phyloP scores from a whole-genome alignment of 2,797 vertebrate species.

The Hypotaenidia philippensis region DNA sequence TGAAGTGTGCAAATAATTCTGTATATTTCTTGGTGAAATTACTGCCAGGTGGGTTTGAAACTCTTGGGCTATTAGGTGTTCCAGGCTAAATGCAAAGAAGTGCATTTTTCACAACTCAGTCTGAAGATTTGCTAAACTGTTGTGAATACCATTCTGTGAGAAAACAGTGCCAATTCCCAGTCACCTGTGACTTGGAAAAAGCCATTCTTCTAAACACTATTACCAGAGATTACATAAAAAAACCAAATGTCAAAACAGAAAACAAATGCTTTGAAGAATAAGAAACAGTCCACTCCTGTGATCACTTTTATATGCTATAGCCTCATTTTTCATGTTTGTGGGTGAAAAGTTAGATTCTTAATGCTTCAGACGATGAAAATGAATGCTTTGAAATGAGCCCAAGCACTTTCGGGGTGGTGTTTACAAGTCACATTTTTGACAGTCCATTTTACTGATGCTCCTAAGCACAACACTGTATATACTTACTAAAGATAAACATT shows the following conservation, averaged over 20 bases:
- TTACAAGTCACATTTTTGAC: background rate
- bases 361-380: background rate
- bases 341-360: background rate
- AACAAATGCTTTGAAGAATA: background rate
- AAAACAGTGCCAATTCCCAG: background rate
- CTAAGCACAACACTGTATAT: background rate
- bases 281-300: background rate
- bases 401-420: background rate
- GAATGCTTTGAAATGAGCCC: background rate
- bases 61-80: background rate
- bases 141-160: background rate
- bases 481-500: background rate
- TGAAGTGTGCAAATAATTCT: background rate
- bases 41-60: background rate
- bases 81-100: background rate
- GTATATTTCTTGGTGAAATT: background rate
- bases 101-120: background rate
- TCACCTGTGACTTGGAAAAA: background rate
- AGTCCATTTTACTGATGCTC: background rate
- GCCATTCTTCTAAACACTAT: background rate
- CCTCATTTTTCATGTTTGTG: background rate
- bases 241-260: background rate
- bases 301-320: background rate
- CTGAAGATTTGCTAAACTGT: background rate
- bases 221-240: background rate